A percentile compares a stretch with the other conserved stretches of the same genome.
Evolutionary conservation across 2,888 invertebrate genomes (phyloP).

Genomic region (Graphium colonna): DNA sequence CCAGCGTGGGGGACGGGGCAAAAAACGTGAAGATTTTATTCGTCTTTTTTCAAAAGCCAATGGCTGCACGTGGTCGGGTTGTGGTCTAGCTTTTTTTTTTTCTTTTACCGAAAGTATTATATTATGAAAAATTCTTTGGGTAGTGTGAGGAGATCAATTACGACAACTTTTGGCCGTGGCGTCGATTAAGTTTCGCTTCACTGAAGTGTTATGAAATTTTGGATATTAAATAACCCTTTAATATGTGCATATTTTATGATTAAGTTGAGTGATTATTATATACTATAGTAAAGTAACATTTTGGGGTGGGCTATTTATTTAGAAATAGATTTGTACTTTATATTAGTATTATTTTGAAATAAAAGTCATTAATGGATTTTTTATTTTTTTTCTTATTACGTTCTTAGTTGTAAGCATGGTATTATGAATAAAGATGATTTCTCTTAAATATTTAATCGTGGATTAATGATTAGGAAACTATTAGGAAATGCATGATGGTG

Average conservation of each 20-base stretch:
- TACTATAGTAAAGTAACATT: background rate
- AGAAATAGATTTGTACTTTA: background rate
- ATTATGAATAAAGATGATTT: too few species aligned
- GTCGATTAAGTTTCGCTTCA: conserved; percentile 27
- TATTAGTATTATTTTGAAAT: background rate
- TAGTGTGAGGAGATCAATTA: conserved; percentile 51
- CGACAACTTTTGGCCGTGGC: conserved; percentile 40
- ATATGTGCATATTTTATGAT: background rate
- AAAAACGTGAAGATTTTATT: conserved; percentile 63
- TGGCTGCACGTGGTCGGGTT: conserved; percentile 75
- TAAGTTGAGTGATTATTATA: background rate
- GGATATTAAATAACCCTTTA: conserved; percentile 21
- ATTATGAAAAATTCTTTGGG: conserved; percentile 62
- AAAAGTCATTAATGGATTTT: too few species aligned
- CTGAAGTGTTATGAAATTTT: conserved; percentile 30
- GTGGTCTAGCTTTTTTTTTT: conserved; percentile 65
- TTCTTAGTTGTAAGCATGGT: too few species aligned
- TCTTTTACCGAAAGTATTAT: conserved; percentile 66
- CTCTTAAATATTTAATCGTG: too few species aligned
- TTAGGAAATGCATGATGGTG: too few species aligned
- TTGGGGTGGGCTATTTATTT: background rate
- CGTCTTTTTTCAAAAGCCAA: conserved; percentile 56
- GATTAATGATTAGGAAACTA: too few species aligned
- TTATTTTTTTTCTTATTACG: too few species aligned
- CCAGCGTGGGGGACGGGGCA: conserved; percentile 52